Evolutionary conservation across 1,140 invertebrate species (phyloP), one percentile per base, ranked within the genome.

Genomic region (Drosophila nikananu): DNA sequence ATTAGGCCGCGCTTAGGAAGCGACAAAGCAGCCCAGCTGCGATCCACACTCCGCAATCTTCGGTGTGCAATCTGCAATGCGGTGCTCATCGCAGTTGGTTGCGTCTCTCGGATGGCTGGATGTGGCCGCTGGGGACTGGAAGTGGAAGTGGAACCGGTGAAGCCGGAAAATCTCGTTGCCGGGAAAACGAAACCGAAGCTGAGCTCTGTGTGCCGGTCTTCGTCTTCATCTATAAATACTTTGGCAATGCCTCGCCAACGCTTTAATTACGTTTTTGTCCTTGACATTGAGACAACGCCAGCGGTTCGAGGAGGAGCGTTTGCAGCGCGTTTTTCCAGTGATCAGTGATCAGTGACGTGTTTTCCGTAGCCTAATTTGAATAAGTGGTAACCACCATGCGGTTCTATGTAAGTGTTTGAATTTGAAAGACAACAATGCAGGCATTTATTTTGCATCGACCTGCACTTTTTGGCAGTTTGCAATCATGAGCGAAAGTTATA

Each of bases 201-300:
- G 30, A 37, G 70, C 67, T 48, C 39, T 42, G 49, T 73, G 68
- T 77, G 68, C 63, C 70, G 74, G 86, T 79, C 81, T 52, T 90
- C 86, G 81, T 81, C 80, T 84, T 66, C 58, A 65, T 77, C 86
- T 90, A 90, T 90, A 90, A 90, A 90, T 90, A 90, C 82, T 77
- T 90, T 90, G 76, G 76, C 86, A 86, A 82, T 75, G 79, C 83
- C 71, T 72, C 82, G 67, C 79, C 75, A 86, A 82, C 79, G 81
- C 81, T 90, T 90, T 90, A 90, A 90, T 90, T 90, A 90, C 81
- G 76, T 80, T 90, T 90, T 90, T 90, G 86, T 90, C 86, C 86
- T 90, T 90, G 86, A 90, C 86, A 90, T 86, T 90, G 79, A 86
- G 73, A 60, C 77, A 60, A 66, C 78, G 52, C 63, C 52, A 80